Evolutionary conservation across 2,888 invertebrate species (phyloP).

Genomic region (Spicauda simplicius): DNA sequence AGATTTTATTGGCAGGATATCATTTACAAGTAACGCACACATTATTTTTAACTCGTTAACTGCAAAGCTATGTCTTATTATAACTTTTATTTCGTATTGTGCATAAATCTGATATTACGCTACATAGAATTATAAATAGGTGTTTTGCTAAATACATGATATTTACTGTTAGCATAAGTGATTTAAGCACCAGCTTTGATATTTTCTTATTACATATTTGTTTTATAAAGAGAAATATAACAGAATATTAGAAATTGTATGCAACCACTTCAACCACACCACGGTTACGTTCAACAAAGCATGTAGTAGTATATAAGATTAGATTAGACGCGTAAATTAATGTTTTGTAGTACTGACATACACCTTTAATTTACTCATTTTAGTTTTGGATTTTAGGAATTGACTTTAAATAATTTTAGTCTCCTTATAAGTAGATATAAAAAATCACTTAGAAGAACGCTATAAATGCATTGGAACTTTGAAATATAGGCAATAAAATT

Average conservation of each 20-base stretch:
- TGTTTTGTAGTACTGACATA: constrained; percentile 29
- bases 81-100: no score
- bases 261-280: constrained; percentile 53
- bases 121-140: no score
- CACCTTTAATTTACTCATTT: constrained; percentile 24
- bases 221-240: constrained; percentile 44
- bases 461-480: not conserved
- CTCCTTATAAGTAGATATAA: not conserved
- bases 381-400: not conserved
- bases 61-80: no score
- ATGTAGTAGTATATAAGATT: constrained; percentile 45
- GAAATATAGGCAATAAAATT: no score
- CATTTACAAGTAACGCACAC: no score
- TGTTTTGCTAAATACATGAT: constrained; percentile 1
- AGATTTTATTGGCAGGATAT: no score
- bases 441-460: not conserved
- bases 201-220: not conserved
- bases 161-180: not conserved
- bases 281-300: constrained; percentile 48
- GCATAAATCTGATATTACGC: no score
- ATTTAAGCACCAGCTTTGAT: constrained; percentile 1
- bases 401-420: not conserved
- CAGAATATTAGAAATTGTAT: constrained; percentile 43
- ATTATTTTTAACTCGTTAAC: no score
- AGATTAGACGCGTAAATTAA: constrained; percentile 30